Base-by-base conservation (phyloP, 2,797 vertebrate species). In the Gymnothorax reevesii region DNA sequence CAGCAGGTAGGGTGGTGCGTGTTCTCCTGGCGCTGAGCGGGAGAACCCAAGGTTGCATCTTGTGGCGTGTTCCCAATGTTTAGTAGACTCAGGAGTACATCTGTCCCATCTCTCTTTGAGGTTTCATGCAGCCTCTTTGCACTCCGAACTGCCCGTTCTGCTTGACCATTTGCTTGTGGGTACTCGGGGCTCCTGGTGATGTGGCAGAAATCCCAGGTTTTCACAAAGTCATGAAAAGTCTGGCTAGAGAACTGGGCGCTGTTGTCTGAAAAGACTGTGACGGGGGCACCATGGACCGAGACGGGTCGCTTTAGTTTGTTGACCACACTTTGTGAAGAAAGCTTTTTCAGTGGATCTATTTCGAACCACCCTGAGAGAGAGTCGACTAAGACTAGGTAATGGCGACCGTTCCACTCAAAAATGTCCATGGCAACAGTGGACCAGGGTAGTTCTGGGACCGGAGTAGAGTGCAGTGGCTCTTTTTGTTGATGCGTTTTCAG, bases 321-420 rank as follows among this genome's bases (percentile, higher is more conserved):
- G 25, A 85, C 62, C 3, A 77, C 7, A 4, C 17, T 64, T 62
- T 73, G 33, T 1, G n/a, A 87, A 17, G 33, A 54, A 10, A 84
- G 42, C n/a, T 55, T 82, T 7, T 9, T 55, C 1, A 84, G 85
- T 54, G 2, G 13, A 52, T 88, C 64, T 2, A 71, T 84, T 52
- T 84, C 60, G 62, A 84, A 85, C 71, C 75, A 86, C 15, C 82
- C 25, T 33, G 4, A 84, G 25, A 79, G 86, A 8, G 20, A 88
- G 52, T 87, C 77, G 3, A 85, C 83, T n/a, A 85, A 33, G 22
- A 85, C 64, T 3, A 85, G 42, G 9, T 87, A 87, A 42, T 85
- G 75, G 27, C 85, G 64, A 20, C n/a, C 57, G 64, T 85, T 82
- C 77, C 75, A 87, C 27, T 88, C 27, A 60, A 88, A 87, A n/a